Conservation (phyloP, 2,888 invertebrate species). For the Zootermopsis nevadensis region DNA sequence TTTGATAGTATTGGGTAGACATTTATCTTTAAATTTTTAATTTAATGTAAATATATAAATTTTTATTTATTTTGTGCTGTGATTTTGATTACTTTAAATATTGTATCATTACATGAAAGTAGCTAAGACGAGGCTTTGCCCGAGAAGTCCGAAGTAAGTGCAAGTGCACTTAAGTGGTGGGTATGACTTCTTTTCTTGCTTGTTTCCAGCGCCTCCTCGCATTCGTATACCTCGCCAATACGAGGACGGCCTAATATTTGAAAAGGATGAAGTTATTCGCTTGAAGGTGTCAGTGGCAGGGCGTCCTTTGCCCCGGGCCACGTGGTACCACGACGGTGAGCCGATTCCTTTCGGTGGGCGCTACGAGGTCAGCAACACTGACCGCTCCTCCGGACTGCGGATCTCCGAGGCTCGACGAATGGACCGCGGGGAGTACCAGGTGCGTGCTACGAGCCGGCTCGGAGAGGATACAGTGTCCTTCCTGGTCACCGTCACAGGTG, state of each 20-base stretch:
- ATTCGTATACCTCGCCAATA: conserved; percentile 85
- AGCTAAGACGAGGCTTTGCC: no score
- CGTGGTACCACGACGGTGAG: conserved; percentile 87
- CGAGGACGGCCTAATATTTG: conserved; percentile 88
- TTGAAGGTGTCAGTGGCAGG: conserved; percentile 88
- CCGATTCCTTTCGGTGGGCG: conserved; percentile 71
- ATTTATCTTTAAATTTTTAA: no score
- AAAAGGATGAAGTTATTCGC: conserved; percentile 85
- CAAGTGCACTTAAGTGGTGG: no score
- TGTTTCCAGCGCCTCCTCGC: conserved; percentile 77
- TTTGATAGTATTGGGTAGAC: no score
- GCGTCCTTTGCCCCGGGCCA: conserved; percentile 83
- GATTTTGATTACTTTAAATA: no score
- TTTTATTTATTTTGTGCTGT: no score
- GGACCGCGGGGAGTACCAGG: conserved; percentile 91
- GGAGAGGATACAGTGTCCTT: conserved; percentile 86
- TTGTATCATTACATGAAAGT: no score
- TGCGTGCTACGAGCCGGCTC: conserved; percentile 82
- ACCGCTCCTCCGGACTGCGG: conserved; percentile 81
- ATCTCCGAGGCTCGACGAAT: conserved; percentile 79
- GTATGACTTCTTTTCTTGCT: no score
- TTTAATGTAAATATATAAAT: no score
- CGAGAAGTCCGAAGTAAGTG: no score
- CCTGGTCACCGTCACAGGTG: conserved; percentile 84
- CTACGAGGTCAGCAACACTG: conserved; percentile 75